These are phyloP conservation scores for Drosophila sucinea DNA, from an alignment of 1,140 invertebrate species.

Conservation along the genomic window DNA sequence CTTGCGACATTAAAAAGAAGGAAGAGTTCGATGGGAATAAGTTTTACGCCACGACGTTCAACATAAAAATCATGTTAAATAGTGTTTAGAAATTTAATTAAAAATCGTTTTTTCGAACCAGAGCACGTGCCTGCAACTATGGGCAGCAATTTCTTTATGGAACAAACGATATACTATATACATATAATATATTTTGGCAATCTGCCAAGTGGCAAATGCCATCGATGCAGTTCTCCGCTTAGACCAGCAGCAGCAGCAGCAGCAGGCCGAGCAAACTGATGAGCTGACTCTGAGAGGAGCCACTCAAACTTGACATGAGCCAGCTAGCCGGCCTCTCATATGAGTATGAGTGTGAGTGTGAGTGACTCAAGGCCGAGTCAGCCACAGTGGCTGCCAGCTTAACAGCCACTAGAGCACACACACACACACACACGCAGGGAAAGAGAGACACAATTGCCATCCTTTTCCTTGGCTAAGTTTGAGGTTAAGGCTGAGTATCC, in stretches of 20 bases:
- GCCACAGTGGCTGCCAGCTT: slow-evolving; percentile 19
- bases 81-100: slow-evolving; percentile 58
- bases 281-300: slow-evolving; percentile 36
- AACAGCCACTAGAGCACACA: slow-evolving; percentile 38
- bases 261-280: slow-evolving; percentile 29
- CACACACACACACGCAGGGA: slow-evolving; percentile 12
- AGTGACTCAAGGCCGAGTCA: slow-evolving; percentile 57
- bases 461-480: slow-evolving; percentile 52
- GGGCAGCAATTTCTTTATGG: slow-evolving; percentile 14
- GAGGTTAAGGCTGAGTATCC: slow-evolving; percentile 57
- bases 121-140: slow-evolving; percentile 33
- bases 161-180: background rate
- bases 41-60: too few relatives aligned
- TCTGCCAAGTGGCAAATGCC: slow-evolving; percentile 52
- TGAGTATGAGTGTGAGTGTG: slow-evolving; percentile 15
- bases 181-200: slow-evolving; percentile 43
- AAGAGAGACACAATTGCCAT: slow-evolving; percentile 26
- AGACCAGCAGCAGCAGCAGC: slow-evolving; percentile 7
- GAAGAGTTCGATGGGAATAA: too few relatives aligned
- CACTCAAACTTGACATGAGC: slow-evolving; percentile 63
- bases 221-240: slow-evolving; percentile 47
- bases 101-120: slow-evolving; percentile 50
- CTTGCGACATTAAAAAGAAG: too few relatives aligned
- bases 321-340: slow-evolving; percentile 13
- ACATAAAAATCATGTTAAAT: too few relatives aligned